phyloP scores from a whole-genome alignment of 2,888 invertebrate genomes.

The Pyrochroa serraticornis region DNA sequence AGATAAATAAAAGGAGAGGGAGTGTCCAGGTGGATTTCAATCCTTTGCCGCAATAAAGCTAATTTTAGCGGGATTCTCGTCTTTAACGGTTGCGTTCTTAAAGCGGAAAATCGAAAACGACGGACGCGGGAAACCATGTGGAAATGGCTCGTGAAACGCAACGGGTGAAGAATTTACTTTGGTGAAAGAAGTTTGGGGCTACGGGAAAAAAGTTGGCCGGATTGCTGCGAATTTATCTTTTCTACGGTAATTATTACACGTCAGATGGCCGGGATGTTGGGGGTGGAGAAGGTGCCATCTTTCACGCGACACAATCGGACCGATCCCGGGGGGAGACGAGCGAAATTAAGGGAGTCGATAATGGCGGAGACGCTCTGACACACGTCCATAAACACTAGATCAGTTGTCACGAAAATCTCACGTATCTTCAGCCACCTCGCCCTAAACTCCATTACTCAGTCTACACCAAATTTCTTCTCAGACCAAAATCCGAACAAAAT shows the following conservation, averaged over 20 bases:
- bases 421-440: too few relatives aligned
- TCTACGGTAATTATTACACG: slow-evolving; percentile 8
- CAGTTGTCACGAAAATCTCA: too few relatives aligned
- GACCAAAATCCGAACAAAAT: too few relatives aligned
- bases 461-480: too few relatives aligned
- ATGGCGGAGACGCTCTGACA: too few relatives aligned
- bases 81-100: slow-evolving; percentile 16
- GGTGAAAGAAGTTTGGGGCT: slow-evolving; percentile 19
- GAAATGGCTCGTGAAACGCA: slow-evolving; percentile 28
- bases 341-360: too few relatives aligned
- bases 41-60: slow-evolving; percentile 21
- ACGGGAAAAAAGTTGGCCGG: slow-evolving; percentile 7
- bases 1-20: slow-evolving; percentile 25
- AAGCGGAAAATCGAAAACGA: slow-evolving; percentile 26
- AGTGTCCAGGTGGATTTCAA: slow-evolving; percentile 30
- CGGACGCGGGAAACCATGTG: slow-evolving; percentile 21
- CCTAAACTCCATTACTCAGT: too few relatives aligned
- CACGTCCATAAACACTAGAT: too few relatives aligned
- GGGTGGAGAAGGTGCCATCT: too few relatives aligned
- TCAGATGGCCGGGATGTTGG: neutral
- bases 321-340: too few relatives aligned
- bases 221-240: slow-evolving; percentile 14
- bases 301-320: too few relatives aligned
- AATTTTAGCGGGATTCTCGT: slow-evolving; percentile 20
- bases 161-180: slow-evolving; percentile 28